Conservation (phyloP, 2,797 vertebrate species). For the Trematomus bernacchii region DNA sequence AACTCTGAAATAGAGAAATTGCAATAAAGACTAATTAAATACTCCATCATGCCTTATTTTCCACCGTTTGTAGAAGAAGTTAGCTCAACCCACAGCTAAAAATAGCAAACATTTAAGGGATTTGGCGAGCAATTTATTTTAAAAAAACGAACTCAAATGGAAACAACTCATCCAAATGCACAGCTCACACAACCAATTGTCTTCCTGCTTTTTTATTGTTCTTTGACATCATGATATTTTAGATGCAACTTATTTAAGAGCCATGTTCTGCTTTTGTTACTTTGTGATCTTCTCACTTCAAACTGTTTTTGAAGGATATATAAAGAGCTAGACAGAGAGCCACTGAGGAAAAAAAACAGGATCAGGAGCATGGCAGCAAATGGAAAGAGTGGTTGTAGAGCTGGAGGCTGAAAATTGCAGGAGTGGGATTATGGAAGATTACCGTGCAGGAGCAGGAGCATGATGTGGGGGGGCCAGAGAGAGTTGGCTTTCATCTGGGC, state of each 20-base stretch:
- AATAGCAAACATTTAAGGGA: not conserved
- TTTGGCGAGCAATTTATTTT: not conserved
- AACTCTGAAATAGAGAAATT: not conserved
- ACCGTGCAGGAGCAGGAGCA: conserved; percentile 70
- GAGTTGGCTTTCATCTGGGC: conserved; percentile 72
- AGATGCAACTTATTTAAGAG: not conserved
- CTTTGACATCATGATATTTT: too few relatives aligned
- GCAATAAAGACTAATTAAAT: not conserved
- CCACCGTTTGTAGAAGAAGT: not conserved
- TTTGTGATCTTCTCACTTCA: not conserved
- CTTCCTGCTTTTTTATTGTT: too few relatives aligned
- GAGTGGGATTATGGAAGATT: conserved; percentile 78
- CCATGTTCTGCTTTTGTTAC: not conserved
- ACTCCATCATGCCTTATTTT: not conserved
- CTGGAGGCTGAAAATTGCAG: conserved; percentile 71
- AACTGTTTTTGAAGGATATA: not conserved
- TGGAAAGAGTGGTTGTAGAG: conserved; percentile 37
- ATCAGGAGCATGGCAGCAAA: conserved; percentile 26
- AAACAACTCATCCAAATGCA: not conserved
- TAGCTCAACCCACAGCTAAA: not conserved
- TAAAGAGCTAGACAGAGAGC: conserved; percentile 18
- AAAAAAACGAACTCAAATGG: too few relatives aligned
- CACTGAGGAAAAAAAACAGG: not conserved
- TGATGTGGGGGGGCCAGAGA: conserved; percentile 66
- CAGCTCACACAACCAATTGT: too few relatives aligned